Evolutionary conservation across 2,888 invertebrate species (phyloP), one percentile per base, ranked within the genome.

Genomic region (Seira ritae): DNA sequence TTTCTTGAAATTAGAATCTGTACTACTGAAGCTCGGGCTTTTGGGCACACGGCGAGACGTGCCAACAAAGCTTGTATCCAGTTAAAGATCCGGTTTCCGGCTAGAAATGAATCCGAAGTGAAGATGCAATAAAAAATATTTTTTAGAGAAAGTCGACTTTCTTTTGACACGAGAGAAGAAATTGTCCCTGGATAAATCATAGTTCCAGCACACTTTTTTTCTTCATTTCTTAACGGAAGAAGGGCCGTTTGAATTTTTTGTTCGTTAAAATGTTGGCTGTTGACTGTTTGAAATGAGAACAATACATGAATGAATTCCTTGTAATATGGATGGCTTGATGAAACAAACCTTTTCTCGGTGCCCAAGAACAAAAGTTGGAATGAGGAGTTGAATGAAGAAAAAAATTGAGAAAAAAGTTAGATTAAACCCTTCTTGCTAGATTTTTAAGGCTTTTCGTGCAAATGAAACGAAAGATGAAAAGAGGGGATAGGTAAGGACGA

Each of bases 131-230:
- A 22, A 20, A 62, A 31, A 31, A 31, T 4, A 12, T 20, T 1
- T 31, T 15, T 67, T 24, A 15, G 24, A 69, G n/a, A 1, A 15
- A 69, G 19, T 42, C 17, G 24, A 69, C 69, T 42, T 69, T 69
- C 67, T 69, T n/a, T 69, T n/a, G n/a, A n/a, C 19, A 69, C n/a
- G 19, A 69, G 19, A 20, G 15, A 67, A 31, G 24, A 24, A 62
- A 62, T 55, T 24, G 67, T 69, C 69, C 42, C 69, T 19, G 17
- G 69, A 69, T n/a, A 69, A 69, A 69, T 69, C 69, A 31, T 31
- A 69, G 37, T 10, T 42, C 20, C 20, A 17, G 3, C 50, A 50
- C 6, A 8, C 12, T 50, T 50, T 50, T 50, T 50, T 50, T 50
- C 15, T 15, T 50, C 50, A 15, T 12, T 62, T 55, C 15, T n/a